Evolutionary conservation across 2,113 vertebrate genomes (phyloP), one percentile per base, ranked within the genome.

Genomic region (Corydoras maculifer): DNA sequence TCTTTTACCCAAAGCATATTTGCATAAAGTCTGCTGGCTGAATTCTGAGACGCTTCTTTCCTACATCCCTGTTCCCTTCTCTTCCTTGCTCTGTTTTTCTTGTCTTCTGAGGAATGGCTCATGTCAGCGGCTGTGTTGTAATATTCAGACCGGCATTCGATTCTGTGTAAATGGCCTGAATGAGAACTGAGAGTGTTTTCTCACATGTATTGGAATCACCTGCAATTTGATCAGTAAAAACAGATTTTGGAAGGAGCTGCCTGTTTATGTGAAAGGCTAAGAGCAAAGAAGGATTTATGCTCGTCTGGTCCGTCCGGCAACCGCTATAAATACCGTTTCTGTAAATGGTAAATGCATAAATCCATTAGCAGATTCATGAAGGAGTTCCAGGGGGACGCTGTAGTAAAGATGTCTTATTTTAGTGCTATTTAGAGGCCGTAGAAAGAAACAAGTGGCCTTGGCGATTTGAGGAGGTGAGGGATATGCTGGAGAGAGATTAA

Each of bases 1-100:
- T 77, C 48, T 70, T 58, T 73, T 77, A 77, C 64, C 55, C 76
- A 62, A 14, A 30, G 35, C 57, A 50, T 77, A 62, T 75, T 72
- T 73, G 58, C 58, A 64, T 70, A 63, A 65, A 8, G 11, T 55
- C 32, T 73, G 30, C 59, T 73, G 58, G 65, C 50, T 63, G 60
- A 15, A 58, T 69, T 50, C 12, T 10, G n/a, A 59, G 60, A 25
- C 61, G 10, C 62, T 73, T 43, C 69, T 8, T 35, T 15, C 31
- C 2, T 43, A 14, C 12, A 58, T 63, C 8, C 49, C 43, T 59
- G 35, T 0, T 3, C n/a, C 8, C 2, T 4, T 30, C 12, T 60
- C 18, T 49, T 51, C 29, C 29, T 8, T 3, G 3, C 8, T 12
- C 14, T n/a, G 30, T 48, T 73, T 50, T 60, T 29, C 29, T 31